These are phyloP conservation scores for Cyrtodaria siliqua DNA, from an alignment of 2,888 invertebrate species.

Conservation along the genomic window DNA sequence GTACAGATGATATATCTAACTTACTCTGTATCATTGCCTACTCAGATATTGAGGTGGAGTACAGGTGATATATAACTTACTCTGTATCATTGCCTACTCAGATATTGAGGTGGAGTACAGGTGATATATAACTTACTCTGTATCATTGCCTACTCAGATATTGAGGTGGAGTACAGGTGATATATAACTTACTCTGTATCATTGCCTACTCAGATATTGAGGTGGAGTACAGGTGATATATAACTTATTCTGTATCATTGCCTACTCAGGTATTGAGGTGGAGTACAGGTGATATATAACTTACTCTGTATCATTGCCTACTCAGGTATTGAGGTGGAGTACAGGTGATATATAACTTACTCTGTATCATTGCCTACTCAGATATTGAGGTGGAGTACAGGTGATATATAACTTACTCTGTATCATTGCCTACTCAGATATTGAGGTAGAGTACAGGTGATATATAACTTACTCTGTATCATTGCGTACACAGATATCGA, in stretches of 20 bases:
- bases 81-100: no score
- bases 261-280: not conserved
- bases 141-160: not conserved
- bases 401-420: not conserved
- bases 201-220: conserved; percentile 97
- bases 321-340: conserved; percentile 92
- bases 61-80: no score
- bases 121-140: not conserved
- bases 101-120: no score
- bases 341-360: no score
- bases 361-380: no score
- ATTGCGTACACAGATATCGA: conserved; percentile 97
- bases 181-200: conserved; percentile 94
- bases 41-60: conserved; percentile 97
- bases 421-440: not conserved
- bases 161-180: not conserved
- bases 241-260: conserved; percentile 89
- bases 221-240: conserved; percentile 98
- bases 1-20: conserved; percentile 89
- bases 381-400: no score
- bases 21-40: conserved; percentile 98
- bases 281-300: conserved; percentile 83
- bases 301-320: conserved; percentile 98
- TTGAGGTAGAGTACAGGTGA: not conserved
- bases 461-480: conserved; percentile 94